phyloP scores from a whole-genome alignment of 1,140 invertebrate species.

The Calephelis nemesis region DNA sequence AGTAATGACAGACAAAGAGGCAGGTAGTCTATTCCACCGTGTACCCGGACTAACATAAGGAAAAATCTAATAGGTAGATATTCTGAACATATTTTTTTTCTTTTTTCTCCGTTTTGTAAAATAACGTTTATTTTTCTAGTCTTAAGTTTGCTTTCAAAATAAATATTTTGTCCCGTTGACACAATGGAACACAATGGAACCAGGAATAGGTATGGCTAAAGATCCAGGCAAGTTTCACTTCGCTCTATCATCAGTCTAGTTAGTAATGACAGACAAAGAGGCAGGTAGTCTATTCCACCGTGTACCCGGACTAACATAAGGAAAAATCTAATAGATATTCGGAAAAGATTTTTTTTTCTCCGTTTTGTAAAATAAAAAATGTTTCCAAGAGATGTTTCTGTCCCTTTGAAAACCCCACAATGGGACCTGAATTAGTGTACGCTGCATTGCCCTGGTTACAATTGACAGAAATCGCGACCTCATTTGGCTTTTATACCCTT shows the following conservation, averaged over 20 bases:
- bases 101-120: background rate
- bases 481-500: constrained; percentile 68
- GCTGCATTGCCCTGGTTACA: constrained; percentile 39
- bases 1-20: too few species aligned
- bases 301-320: too few species aligned
- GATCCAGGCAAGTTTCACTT: too few species aligned
- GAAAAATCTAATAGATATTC: too few species aligned
- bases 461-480: constrained; percentile 63
- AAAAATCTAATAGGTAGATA: too few species aligned
- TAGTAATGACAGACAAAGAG: too few species aligned
- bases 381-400: constrained; percentile 18
- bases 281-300: too few species aligned
- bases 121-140: too few species aligned
- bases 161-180: constrained; percentile 28
- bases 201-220: too few species aligned
- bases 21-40: too few species aligned
- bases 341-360: background rate
- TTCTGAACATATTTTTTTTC: background rate
- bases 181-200: constrained; percentile 43
- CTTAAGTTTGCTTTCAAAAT: background rate
- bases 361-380: background rate
- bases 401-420: constrained; percentile 37
- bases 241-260: too few species aligned
- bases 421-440: constrained; percentile 44
- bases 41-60: too few species aligned